phyloP scores from a whole-genome alignment of 2,888 invertebrate genomes.

The Colostygia pectinataria region DNA sequence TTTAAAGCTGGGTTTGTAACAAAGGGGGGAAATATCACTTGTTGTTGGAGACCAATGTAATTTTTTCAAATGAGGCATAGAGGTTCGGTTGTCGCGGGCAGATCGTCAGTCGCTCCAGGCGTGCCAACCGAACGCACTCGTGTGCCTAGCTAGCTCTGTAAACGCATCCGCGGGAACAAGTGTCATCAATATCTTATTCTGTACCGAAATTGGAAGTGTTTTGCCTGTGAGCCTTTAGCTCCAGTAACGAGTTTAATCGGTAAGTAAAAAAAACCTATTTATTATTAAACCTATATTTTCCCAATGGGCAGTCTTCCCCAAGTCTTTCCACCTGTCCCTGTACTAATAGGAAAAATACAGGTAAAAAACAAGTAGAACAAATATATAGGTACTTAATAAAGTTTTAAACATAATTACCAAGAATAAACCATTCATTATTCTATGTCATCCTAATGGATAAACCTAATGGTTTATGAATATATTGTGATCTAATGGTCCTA shows the following conservation, averaged over 20 bases:
- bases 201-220: conserved; percentile 39
- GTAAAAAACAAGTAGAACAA: too few species aligned
- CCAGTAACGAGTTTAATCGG: conserved; percentile 28
- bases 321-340: too few species aligned
- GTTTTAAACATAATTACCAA: too few species aligned
- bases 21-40: conserved; percentile 42
- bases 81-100: conserved; percentile 51
- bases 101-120: conserved; percentile 64
- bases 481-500: too few species aligned
- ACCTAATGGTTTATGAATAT: too few species aligned
- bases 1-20: conserved; percentile 28
- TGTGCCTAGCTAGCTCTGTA: conserved; percentile 46
- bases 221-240: conserved; percentile 36
- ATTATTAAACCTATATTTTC: too few species aligned
- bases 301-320: too few species aligned
- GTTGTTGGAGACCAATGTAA: conserved; percentile 43
- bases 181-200: too few species aligned
- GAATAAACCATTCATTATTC: too few species aligned
- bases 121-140: conserved; percentile 60
- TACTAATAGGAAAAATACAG: too few species aligned
- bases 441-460: too few species aligned
- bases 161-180: conserved; percentile 43
- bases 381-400: too few species aligned
- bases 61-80: conserved; percentile 65
- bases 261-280: conserved; percentile 16